Base-by-base conservation (phyloP, 53 echinoderm and acorn worm genomes). In the Actinopyga echinites region DNA sequence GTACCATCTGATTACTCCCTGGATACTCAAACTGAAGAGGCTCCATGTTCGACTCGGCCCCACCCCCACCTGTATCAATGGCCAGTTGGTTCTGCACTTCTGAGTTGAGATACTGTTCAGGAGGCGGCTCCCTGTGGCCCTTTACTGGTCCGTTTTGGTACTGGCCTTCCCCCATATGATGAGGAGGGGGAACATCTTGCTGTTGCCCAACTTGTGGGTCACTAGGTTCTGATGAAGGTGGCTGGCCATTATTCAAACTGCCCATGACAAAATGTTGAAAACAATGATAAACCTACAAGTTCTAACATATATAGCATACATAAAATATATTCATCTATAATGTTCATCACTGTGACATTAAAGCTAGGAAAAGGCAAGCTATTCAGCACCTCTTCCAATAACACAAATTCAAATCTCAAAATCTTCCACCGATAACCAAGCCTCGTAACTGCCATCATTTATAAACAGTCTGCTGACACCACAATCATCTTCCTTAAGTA, bases 21-120 rank as follows among this genome's bases (percentile, higher is more conserved):
- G 92, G 36, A 75, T 99, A 99, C 85, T 99, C 99, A 92, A 99
- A 99, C 91, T 99, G 99, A 42, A 99, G 87, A 0, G 90, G 92
- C 61, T 99, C 99, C 94, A 94, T 90, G 88, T 86, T 86, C 17
- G 86, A 87, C 56, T 92, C 95, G 84, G 89, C 85, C 28, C 84
- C 90, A 31, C 77, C 77, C 2, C 92, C 89, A 6, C 89, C 89
- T 7, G 96, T 96, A 82, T 96, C 96, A 55, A 96, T 93, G 79
- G 93, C 91, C 83, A 96, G 84, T 57, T 91, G 96, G 86, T 91
- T 91, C 54, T 90, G 90, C 29, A 91, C 93, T 71, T 87, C 82
- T 23, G 81, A 80, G 17, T 62, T 80, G 42, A 80, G 34, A 36
- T 80, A 80, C 59, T 80, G 81, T 25, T 79, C 57, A 30, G 58